phyloP scores from a whole-genome alignment of 1,140 invertebrate species.

The Lanistes nyassanus region DNA sequence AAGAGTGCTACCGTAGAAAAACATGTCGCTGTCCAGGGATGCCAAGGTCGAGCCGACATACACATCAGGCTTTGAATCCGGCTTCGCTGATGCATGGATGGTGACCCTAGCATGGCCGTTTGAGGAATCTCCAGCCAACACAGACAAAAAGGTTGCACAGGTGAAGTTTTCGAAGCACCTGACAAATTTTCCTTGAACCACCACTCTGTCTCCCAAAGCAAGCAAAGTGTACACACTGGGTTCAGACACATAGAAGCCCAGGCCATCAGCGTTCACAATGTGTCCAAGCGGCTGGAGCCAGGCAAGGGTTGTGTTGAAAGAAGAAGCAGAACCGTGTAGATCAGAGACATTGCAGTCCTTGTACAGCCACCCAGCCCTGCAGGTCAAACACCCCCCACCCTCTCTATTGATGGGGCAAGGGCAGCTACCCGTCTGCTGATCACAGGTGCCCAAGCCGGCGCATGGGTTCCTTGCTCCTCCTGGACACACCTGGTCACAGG shows the following conservation, averaged over 20 bases:
- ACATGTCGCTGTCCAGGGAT: constrained; percentile 30
- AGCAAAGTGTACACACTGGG: constrained; percentile 36
- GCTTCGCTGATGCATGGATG: constrained; percentile 19
- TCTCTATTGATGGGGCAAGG: constrained; percentile 40
- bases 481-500: constrained; percentile 41
- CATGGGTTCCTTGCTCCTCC: constrained; percentile 42
- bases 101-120: constrained; percentile 36
- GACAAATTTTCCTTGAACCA: constrained; percentile 40
- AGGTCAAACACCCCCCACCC: constrained; percentile 36
- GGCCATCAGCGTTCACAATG: constrained; percentile 37
- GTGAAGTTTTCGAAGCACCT: constrained; percentile 40
- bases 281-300: constrained; percentile 27
- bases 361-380: constrained; percentile 41
- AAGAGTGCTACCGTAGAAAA: constrained; percentile 36
- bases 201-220: constrained; percentile 27
- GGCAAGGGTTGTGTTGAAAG: neutral
- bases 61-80: constrained; percentile 26
- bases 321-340: neutral
- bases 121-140: constrained; percentile 33
- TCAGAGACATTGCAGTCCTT: constrained; percentile 39
- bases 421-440: constrained; percentile 37
- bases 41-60: constrained; percentile 24
- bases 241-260: constrained; percentile 31
- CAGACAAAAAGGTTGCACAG: constrained; percentile 35
- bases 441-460: constrained; percentile 41